These are phyloP conservation scores for Argya squamiceps DNA, from an alignment of 2,797 vertebrate genomes.

Conservation along the genomic window DNA sequence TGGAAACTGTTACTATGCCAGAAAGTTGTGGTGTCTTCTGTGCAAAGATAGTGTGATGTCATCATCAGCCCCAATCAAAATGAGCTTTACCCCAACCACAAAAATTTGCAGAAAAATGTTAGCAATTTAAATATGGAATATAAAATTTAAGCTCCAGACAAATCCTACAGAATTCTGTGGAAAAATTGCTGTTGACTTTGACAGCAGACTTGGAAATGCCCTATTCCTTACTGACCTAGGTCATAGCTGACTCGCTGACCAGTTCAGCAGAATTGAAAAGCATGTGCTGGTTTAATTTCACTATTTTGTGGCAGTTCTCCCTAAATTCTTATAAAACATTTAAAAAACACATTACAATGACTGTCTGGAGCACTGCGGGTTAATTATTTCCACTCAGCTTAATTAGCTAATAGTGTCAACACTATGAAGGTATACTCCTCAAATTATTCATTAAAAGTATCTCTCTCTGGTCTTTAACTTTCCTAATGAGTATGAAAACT, in stretches of 20 bases:
- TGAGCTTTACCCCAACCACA: neutral
- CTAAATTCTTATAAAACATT: neutral
- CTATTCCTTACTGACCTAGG: neutral
- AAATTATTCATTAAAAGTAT: neutral
- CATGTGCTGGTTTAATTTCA: neutral
- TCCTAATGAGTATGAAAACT: neutral
- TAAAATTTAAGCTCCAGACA: neutral
- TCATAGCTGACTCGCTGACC: neutral
- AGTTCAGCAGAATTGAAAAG: neutral
- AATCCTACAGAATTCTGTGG: neutral
- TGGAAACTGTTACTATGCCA: neutral
- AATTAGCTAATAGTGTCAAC: slow-evolving; percentile 1
- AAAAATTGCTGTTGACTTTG: neutral
- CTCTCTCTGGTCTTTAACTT: neutral
- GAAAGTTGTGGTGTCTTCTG: neutral
- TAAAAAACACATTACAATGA: neutral
- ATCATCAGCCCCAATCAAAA: neutral
- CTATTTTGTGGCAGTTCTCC: neutral
- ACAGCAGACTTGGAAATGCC: neutral
- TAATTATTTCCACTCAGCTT: slow-evolving; percentile 38
- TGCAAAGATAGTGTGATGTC: neutral
- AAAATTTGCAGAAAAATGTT: neutral
- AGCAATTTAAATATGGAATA: neutral
- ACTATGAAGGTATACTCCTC: neutral
- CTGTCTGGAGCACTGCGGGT: slow-evolving; percentile 5